Percentiles rank a stretch among this genome's conserved stretches.
Evolutionary conservation across 2,888 invertebrate species (phyloP).

Genomic region (Cryptocheilus praepositus): DNA sequence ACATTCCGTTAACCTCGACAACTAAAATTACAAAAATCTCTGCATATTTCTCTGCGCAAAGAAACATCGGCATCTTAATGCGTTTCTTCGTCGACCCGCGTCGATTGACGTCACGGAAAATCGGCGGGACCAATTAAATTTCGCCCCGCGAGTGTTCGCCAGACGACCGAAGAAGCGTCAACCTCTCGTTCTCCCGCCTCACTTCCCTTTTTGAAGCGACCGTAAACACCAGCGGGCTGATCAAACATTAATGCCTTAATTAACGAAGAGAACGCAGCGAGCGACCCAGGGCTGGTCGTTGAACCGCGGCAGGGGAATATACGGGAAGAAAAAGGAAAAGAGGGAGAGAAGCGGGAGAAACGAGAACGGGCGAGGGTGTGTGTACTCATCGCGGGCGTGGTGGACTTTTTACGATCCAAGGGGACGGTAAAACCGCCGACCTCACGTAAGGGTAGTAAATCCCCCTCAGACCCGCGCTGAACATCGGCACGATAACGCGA

Average conservation of each 20-base stretch:
- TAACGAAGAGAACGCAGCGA: slow-evolving; percentile 38
- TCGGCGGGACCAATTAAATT: too few species aligned
- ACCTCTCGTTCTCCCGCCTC: too few species aligned
- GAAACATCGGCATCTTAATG: too few species aligned
- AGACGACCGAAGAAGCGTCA: too few species aligned
- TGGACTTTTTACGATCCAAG: slow-evolving; percentile 15
- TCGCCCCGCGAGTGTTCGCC: too few species aligned
- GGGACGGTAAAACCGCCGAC: slow-evolving; percentile 3
- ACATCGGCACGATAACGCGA: neutral
- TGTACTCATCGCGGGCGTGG: slow-evolving; percentile 1
- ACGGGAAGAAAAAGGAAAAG: neutral
- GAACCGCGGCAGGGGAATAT: neutral
- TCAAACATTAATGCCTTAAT: slow-evolving; percentile 50
- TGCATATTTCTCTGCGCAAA: too few species aligned
- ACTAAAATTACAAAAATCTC: too few species aligned
- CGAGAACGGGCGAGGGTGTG: neutral
- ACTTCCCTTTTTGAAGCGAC: too few species aligned
- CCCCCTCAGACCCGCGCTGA: neutral
- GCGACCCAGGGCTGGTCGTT: neutral
- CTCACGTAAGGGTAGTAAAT: slow-evolving; percentile 14
- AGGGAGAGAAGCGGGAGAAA: neutral
- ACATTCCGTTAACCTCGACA: too few species aligned
- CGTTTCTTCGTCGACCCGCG: too few species aligned
- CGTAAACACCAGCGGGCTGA: slow-evolving; percentile 11
- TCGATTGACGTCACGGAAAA: too few species aligned